Evolutionary conservation across 1,140 invertebrate genomes (phyloP), one percentile per base, ranked within the genome.

Genomic region (Dreissena polymorpha): DNA sequence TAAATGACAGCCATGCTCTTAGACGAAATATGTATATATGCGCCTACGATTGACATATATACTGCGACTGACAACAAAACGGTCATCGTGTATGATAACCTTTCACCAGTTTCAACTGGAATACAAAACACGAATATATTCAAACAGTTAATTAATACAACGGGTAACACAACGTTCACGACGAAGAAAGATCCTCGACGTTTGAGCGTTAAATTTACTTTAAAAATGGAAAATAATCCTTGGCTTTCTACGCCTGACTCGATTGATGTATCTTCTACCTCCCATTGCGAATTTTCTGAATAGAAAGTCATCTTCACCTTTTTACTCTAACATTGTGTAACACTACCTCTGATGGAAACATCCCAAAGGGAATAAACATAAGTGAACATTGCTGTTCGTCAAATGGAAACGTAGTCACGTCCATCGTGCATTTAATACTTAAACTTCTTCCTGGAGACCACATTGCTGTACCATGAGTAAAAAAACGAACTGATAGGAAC

Each of bases 51-150:
- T 5, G 65, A 70, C 67, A 79, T 69, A 23, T 70, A 79, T 18
- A 79, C 77, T 12, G 77, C 68, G 27, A 79, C n/a, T 51, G 77
- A 50, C 3, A 79, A 67, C 5, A 79, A 27, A 69, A 79, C 67
- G 2, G 77, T 79, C 18, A 79, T 55, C 13, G 49, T 65, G 39
- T 70, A 79, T 3, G 77, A 79, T 18, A 79, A 23, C 60, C 77
- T 70, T 25, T 79, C 77, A 14, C 77, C 77, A 12, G n/a, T 13
- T 64, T 75, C 55, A 21, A 64, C 27, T 10, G 73, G 73, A 75
- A 75, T 63, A 64, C n/a, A 75, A 49, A 75, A 75, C 16, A 75
- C 73, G 57, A 75, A 55, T 14, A 63, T 29, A 57, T 39, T 75
- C 29, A 75, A 25, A 23, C 60, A 39, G 55, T 55, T 39, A 0